A percentile compares a stretch with the other conserved stretches of the same genome.
phyloP scores from a whole-genome alignment of 2,888 invertebrate species.

The Chaetogeoica ovagalla region DNA sequence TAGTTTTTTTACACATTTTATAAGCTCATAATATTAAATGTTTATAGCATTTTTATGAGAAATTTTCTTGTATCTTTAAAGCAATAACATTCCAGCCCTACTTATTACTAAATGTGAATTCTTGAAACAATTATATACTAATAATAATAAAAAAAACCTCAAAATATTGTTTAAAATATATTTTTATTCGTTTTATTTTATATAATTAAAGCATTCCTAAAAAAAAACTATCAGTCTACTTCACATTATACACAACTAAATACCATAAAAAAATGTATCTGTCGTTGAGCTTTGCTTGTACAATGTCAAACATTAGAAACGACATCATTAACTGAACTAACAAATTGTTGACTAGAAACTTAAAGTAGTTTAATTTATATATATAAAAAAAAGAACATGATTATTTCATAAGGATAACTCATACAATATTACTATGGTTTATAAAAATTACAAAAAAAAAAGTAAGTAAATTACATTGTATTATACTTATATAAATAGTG shows the following conservation, averaged over 20 bases:
- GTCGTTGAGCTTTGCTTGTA: constrained; percentile 33
- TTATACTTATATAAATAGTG: neutral
- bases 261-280: constrained; percentile 3
- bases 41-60: no score
- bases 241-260: constrained; percentile 27
- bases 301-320: constrained; percentile 27
- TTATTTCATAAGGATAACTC: neutral
- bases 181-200: constrained; percentile 9
- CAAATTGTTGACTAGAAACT: constrained; percentile 47
- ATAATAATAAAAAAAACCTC: no score
- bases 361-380: constrained; percentile 25
- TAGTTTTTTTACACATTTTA: no score
- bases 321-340: constrained; percentile 31
- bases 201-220: constrained; percentile 27
- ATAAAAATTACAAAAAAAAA: neutral
- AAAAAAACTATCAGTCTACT: constrained; percentile 47
- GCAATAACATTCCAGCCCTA: no score
- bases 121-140: no score
- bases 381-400: neutral
- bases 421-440: neutral
- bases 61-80: no score
- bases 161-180: constrained; percentile 32
- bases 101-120: no score
- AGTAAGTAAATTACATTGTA: neutral
- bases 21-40: no score